These are phyloP conservation scores for Dermochelys coriacea DNA, from an alignment of 2,797 vertebrate genomes.

Conservation along the genomic window DNA sequence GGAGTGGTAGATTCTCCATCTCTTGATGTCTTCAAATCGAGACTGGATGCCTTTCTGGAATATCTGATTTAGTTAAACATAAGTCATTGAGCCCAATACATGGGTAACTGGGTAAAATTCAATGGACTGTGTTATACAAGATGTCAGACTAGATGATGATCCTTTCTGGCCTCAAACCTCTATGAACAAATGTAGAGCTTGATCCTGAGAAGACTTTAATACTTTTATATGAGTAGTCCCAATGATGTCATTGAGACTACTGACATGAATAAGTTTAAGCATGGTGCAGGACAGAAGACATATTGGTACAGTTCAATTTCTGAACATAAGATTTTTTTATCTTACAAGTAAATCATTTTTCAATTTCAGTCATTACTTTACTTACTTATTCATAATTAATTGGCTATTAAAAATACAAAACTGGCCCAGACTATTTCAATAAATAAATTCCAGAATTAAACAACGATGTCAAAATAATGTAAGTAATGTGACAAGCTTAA, in stretches of 20 bases:
- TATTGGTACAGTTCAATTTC: neutral
- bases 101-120: neutral
- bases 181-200: neutral
- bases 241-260: neutral
- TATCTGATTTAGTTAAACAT: neutral
- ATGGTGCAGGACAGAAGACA: neutral
- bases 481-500: neutral
- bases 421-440: neutral
- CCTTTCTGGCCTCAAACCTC: neutral
- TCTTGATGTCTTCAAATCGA: neutral
- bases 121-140: neutral
- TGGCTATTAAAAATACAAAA: neutral
- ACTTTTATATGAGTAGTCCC: neutral
- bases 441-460: neutral
- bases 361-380: neutral
- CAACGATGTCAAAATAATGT: neutral
- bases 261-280: neutral
- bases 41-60: neutral
- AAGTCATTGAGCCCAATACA: neutral
- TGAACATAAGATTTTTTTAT: neutral
- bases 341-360: neutral
- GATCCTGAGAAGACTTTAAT: neutral
- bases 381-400: neutral
- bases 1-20: neutral
- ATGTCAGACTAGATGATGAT: neutral